Percentiles rank a stretch among this genome's conserved stretches.
These are phyloP conservation scores for Meiosimyza platycephala DNA, from an alignment of 2,888 invertebrate species.

Conservation along the genomic window DNA sequence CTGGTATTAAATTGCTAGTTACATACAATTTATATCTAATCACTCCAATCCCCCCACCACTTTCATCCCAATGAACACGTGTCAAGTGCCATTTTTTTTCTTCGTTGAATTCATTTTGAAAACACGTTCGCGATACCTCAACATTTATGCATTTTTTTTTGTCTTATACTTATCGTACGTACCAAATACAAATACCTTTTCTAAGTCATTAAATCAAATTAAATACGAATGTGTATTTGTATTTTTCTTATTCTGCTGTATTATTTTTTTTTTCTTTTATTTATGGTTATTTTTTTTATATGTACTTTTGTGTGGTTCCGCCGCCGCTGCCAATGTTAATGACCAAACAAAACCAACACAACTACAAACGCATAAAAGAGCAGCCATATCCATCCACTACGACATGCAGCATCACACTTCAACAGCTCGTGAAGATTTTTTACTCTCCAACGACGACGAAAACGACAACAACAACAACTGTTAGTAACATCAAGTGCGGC, in stretches of 20 bases:
- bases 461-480: slow-evolving; percentile 6
- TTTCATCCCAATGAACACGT: too few relatives aligned
- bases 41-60: too few relatives aligned
- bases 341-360: slow-evolving; percentile 45
- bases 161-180: too few relatives aligned
- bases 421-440: slow-evolving; percentile 31
- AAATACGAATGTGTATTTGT: slow-evolving; percentile 18
- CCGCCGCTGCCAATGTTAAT: slow-evolving; percentile 37
- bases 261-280: slow-evolving; percentile 7
- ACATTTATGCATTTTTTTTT: slow-evolving; percentile 32
- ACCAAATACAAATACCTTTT: slow-evolving; percentile 32
- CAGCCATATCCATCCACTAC: slow-evolving; percentile 5
- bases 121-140: too few relatives aligned
- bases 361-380: slow-evolving; percentile 26
- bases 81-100: slow-evolving; percentile 29
- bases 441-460: slow-evolving; percentile 40
- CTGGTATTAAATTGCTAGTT: too few relatives aligned
- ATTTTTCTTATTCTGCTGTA: slow-evolving; percentile 26
- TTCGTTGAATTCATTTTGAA: neutral
- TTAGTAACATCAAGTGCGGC: neutral
- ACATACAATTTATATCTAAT: too few relatives aligned
- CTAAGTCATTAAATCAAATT: slow-evolving; percentile 29
- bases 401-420: slow-evolving; percentile 32
- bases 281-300: slow-evolving; percentile 13
- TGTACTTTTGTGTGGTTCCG: neutral